Evolutionary conservation across 2,113 vertebrate species (phyloP).

Genomic region (Toxotes jaculatrix): DNA sequence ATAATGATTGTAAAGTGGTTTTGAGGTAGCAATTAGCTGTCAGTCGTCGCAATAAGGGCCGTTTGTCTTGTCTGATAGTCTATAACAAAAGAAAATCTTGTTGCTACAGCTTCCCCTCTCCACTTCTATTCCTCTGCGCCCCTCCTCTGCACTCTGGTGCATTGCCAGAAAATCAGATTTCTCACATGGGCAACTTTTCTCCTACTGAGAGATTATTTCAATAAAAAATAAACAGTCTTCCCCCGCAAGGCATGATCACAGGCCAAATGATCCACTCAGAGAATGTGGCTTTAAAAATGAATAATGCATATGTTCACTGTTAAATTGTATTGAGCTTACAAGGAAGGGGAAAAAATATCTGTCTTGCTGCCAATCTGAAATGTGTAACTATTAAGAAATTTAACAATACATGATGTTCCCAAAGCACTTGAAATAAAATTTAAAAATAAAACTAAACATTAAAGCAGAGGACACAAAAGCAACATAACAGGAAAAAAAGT

Average conservation of each 20-base stretch:
- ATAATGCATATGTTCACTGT: slow-evolving; percentile 78
- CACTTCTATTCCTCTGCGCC: slow-evolving; percentile 49
- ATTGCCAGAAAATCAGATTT: slow-evolving; percentile 83
- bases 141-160: slow-evolving; percentile 76
- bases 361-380: slow-evolving; percentile 57
- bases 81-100: slow-evolving; percentile 64
- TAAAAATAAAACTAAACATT: neutral
- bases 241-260: slow-evolving; percentile 78
- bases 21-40: slow-evolving; percentile 70
- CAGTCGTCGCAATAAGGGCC: slow-evolving; percentile 41
- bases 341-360: slow-evolving; percentile 20
- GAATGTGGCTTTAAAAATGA: slow-evolving; percentile 80
- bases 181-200: slow-evolving; percentile 81
- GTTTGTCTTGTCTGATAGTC: slow-evolving; percentile 68
- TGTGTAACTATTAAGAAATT: slow-evolving; percentile 52
- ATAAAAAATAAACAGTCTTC: slow-evolving; percentile 83
- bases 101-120: slow-evolving; percentile 50
- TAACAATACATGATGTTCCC: slow-evolving; percentile 39
- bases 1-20: slow-evolving; percentile 75
- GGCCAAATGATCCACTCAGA: slow-evolving; percentile 78
- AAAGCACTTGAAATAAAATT: slow-evolving; percentile 1
- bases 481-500: neutral
- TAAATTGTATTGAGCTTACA: slow-evolving; percentile 66
- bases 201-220: slow-evolving; percentile 82
- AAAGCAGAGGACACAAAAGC: neutral